These are phyloP conservation scores for Prenolepis imparis DNA, from an alignment of 2,888 invertebrate species.

Conservation along the genomic window DNA sequence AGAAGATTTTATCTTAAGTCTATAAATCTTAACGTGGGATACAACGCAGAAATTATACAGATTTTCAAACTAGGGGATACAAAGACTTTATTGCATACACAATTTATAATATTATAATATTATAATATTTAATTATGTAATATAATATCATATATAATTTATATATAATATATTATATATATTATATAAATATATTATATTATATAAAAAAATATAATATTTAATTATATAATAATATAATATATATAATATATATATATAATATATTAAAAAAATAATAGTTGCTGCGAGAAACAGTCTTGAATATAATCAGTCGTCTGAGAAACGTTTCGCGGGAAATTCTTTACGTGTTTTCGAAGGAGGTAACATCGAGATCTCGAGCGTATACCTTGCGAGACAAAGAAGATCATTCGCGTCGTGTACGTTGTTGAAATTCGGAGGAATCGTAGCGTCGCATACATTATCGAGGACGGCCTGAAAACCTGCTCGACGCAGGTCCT, in stretches of 20 bases:
- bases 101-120: not conserved
- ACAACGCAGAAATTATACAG: not conserved
- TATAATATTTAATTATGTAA: too few species aligned
- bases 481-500: constrained; percentile 52
- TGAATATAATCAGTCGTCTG: not conserved
- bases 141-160: too few species aligned
- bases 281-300: not conserved
- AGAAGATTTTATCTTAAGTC: not conserved
- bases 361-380: not conserved
- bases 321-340: not conserved
- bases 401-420: constrained; percentile 25
- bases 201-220: not conserved
- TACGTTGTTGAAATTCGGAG: constrained; percentile 35
- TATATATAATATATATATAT: too few species aligned
- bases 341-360: not conserved
- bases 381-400: not conserved
- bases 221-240: too few species aligned
- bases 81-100: not conserved
- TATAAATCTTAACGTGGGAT: not conserved
- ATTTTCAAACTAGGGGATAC: not conserved
- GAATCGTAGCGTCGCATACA: constrained; percentile 48
- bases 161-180: too few species aligned
- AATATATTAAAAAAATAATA: not conserved
- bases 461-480: constrained; percentile 59
- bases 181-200: too few species aligned